Conservation (phyloP, 2,888 invertebrate species). For the Chrysolina americana region DNA sequence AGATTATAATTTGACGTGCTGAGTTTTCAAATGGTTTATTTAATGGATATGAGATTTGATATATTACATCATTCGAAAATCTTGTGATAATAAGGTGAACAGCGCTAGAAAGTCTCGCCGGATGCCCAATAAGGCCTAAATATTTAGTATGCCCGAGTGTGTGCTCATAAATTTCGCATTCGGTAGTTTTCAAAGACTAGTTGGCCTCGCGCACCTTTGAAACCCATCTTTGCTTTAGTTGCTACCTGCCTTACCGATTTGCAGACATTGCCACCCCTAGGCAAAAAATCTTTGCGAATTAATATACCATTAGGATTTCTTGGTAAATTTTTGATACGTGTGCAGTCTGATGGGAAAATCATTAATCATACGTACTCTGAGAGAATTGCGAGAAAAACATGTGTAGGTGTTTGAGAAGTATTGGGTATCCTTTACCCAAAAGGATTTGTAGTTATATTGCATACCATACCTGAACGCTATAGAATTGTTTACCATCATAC, state of each 20-base stretch:
- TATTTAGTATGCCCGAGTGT: constrained; percentile 55
- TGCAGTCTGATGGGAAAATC: constrained; percentile 5
- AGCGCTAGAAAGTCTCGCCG: constrained; percentile 44
- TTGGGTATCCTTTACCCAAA: no score
- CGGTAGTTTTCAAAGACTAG: constrained; percentile 59
- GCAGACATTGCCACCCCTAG: constrained; percentile 23
- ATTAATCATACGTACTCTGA: background rate
- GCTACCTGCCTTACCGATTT: constrained; percentile 50
- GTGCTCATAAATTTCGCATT: constrained; percentile 59
- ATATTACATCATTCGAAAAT: background rate
- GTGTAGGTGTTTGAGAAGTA: background rate
- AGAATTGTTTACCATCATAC: no score
- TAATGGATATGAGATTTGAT: no score
- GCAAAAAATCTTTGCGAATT: constrained; percentile 19
- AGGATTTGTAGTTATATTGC: no score
- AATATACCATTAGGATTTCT: constrained; percentile 48
- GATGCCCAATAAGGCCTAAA: constrained; percentile 51
- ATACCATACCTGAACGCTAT: no score
- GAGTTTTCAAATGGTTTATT: no score
- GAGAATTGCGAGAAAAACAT: background rate
- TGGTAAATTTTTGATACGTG: constrained; percentile 21
- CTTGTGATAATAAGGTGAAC: background rate
- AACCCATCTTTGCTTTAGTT: constrained; percentile 29
- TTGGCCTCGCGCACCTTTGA: constrained; percentile 56
- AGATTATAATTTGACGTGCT: no score